Conservation (phyloP, 1,140 invertebrate genomes). For the Eurytemora carolleeae region DNA sequence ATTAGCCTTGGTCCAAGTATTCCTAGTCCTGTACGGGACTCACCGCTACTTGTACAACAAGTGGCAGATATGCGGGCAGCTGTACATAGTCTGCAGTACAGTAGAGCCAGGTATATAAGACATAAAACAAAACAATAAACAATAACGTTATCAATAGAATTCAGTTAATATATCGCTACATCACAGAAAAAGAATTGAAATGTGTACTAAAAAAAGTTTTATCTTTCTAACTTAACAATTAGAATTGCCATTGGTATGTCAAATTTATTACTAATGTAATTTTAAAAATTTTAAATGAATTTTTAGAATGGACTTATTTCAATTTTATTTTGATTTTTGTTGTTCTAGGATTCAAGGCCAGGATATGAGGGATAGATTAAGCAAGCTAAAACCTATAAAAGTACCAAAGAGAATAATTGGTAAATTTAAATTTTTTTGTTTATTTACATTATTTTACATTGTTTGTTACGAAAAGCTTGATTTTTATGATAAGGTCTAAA, state of each 20-base stretch:
- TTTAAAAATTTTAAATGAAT: slow-evolving; percentile 22
- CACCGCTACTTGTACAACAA: slow-evolving; percentile 11
- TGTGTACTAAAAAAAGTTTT: slow-evolving; percentile 4
- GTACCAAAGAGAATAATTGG: slow-evolving; percentile 13
- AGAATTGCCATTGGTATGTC: slow-evolving; percentile 21
- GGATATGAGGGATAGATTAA: slow-evolving; percentile 12
- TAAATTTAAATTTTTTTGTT: no score
- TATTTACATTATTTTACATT: no score
- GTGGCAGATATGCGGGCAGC: slow-evolving; percentile 9
- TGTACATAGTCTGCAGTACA: slow-evolving; percentile 15
- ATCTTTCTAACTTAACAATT: slow-evolving; percentile 12
- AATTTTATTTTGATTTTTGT: slow-evolving; percentile 1
- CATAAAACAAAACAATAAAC: no score
- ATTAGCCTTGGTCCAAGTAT: not conserved
- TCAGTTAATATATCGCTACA: not conserved
- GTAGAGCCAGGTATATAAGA: slow-evolving; percentile 16
- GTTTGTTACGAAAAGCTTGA: no score
- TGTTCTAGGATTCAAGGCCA: slow-evolving; percentile 2
- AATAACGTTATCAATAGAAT: no score
- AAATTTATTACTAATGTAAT: no score
- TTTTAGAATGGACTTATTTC: slow-evolving; percentile 22
- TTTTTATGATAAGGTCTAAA: no score
- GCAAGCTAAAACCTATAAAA: slow-evolving; percentile 11
- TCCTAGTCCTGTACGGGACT: not conserved
- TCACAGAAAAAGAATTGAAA: not conserved